phyloP scores from a whole-genome alignment of 2,797 vertebrate species.

The Luscinia luscinia region DNA sequence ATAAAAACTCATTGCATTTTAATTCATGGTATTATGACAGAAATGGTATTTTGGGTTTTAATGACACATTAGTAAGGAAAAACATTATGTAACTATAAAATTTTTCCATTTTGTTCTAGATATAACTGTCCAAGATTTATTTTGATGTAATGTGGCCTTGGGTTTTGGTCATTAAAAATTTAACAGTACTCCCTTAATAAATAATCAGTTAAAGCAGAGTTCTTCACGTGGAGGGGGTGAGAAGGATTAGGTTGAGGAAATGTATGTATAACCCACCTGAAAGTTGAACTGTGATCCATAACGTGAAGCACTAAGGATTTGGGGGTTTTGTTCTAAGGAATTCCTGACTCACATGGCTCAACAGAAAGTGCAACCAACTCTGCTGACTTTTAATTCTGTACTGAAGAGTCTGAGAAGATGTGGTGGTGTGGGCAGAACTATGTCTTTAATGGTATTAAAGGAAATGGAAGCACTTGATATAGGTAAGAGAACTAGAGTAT shows the following conservation, averaged over 20 bases:
- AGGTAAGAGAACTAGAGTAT: slow-evolving; percentile 72
- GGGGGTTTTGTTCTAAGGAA: slow-evolving; percentile 75
- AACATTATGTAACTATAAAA: neutral
- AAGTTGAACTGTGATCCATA: neutral
- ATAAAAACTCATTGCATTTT: neutral
- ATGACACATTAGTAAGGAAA: neutral
- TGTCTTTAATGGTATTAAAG: slow-evolving; percentile 75
- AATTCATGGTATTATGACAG: neutral
- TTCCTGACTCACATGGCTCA: slow-evolving; percentile 89
- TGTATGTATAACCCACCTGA: neutral
- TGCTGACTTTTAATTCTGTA: slow-evolving; percentile 88
- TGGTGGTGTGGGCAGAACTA: slow-evolving; percentile 69
- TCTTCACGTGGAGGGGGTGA: neutral
- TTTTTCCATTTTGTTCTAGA: neutral
- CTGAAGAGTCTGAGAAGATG: slow-evolving; percentile 84
- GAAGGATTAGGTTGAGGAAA: neutral
- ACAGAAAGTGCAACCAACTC: slow-evolving; percentile 87
- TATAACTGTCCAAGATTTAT: neutral
- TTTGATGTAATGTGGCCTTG: neutral
- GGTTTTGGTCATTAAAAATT: neutral
- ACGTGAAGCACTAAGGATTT: neutral
- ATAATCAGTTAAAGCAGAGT: neutral
- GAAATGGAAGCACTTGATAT: slow-evolving; percentile 92
- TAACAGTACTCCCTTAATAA: neutral
- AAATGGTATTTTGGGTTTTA: neutral